Conservation (phyloP, 1,140 invertebrate species). For the Pogonus chalceus region DNA sequence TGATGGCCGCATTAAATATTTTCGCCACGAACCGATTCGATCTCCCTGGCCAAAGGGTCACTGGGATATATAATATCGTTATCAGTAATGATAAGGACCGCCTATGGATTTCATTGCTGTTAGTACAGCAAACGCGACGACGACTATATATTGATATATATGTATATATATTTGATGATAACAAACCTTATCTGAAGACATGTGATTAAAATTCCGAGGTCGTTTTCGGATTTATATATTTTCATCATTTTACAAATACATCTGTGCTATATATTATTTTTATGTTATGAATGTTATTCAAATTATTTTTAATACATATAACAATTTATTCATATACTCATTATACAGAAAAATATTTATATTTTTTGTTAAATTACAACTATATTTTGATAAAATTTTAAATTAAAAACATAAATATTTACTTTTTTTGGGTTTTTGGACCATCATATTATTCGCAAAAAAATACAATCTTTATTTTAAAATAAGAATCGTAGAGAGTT, state of each 20-base stretch:
- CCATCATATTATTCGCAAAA: too few relatives aligned
- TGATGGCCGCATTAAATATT: too few relatives aligned
- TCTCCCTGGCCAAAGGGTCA: background rate
- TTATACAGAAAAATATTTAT: background rate
- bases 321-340: background rate
- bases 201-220: constrained; percentile 1
- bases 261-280: too few relatives aligned
- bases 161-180: too few relatives aligned
- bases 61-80: background rate
- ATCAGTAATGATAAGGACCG: background rate
- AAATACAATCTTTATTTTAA: too few relatives aligned
- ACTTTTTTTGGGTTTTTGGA: too few relatives aligned
- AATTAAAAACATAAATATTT: too few relatives aligned
- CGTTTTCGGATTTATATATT: background rate
- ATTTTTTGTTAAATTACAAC: background rate
- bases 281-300: too few relatives aligned
- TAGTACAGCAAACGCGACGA: background rate
- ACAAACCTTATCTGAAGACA: background rate
- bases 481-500: too few relatives aligned
- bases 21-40: too few relatives aligned
- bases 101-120: background rate
- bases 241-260: background rate
- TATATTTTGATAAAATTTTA: background rate
- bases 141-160: too few relatives aligned
- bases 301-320: background rate